These are phyloP conservation scores for Drosophila santomea DNA, from an alignment of 1,140 invertebrate genomes.

Conservation along the genomic window DNA sequence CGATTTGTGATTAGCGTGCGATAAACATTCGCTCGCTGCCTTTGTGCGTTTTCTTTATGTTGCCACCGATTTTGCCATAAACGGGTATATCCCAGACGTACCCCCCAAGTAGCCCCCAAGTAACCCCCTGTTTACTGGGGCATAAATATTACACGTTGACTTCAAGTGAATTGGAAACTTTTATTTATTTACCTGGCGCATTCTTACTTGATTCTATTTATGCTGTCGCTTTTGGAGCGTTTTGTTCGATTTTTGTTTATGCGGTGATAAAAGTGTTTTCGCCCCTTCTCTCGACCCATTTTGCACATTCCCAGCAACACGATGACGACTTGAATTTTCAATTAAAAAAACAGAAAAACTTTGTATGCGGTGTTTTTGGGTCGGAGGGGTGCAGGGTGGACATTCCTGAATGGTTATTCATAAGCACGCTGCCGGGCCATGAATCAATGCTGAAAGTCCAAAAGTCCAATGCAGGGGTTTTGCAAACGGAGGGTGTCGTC, in stretches of 20 bases:
- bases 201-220: constrained; percentile 3
- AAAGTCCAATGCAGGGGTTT: constrained; percentile 50
- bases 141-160: constrained; percentile 74
- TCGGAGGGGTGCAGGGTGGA: constrained; percentile 12
- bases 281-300: constrained; percentile 1
- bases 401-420: constrained; percentile 75
- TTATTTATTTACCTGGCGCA: constrained; percentile 45
- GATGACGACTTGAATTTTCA: constrained; percentile 69
- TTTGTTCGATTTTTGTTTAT: constrained; percentile 50
- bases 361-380: constrained; percentile 10
- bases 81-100: constrained; percentile 17
- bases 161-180: constrained; percentile 71
- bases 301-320: constrained; percentile 1
- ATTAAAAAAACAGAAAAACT: constrained; percentile 54
- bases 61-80: constrained; percentile 13
- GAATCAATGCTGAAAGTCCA: constrained; percentile 70
- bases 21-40: constrained; percentile 57
- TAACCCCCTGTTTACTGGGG: constrained; percentile 37
- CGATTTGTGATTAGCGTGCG: constrained; percentile 77
- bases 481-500: background rate
- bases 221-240: background rate
- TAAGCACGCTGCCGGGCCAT: constrained; percentile 56
- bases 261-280: constrained; percentile 47
- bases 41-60: constrained; percentile 43
- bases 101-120: background rate